phyloP scores from a whole-genome alignment of 2,797 vertebrate species.

The Mormyrops boulengeri region DNA sequence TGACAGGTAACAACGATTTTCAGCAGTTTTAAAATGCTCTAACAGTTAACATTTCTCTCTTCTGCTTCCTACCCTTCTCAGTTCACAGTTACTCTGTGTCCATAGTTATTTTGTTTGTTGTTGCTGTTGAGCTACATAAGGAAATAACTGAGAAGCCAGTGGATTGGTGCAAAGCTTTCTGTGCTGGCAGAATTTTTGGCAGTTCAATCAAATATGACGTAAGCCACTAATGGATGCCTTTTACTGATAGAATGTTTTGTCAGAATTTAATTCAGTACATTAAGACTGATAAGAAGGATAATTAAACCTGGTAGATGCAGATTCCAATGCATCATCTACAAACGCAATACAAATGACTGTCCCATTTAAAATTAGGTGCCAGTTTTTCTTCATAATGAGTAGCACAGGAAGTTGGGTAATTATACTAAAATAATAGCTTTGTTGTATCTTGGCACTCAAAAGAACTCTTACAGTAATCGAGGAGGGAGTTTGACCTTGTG shows the following conservation, averaged over 20 bases:
- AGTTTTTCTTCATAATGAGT: not conserved
- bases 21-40: not conserved
- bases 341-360: not conserved
- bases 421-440: not conserved
- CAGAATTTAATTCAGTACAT: constrained; percentile 1
- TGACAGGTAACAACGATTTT: constrained; percentile 7
- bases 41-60: not conserved
- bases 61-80: not conserved
- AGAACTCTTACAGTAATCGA: not conserved
- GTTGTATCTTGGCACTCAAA: not conserved
- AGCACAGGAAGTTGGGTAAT: not conserved
- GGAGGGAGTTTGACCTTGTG: not conserved
- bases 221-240: not conserved
- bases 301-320: not conserved
- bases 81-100: not conserved
- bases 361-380: not conserved
- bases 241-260: not conserved
- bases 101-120: not conserved
- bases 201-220: not conserved
- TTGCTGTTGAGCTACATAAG: not conserved
- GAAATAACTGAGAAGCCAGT: not conserved
- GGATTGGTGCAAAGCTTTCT: not conserved
- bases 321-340: not conserved
- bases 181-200: not conserved
- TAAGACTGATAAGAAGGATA: not conserved